phyloP scores from a whole-genome alignment of 2,888 invertebrate genomes.

The Alloplasta piceator region DNA sequence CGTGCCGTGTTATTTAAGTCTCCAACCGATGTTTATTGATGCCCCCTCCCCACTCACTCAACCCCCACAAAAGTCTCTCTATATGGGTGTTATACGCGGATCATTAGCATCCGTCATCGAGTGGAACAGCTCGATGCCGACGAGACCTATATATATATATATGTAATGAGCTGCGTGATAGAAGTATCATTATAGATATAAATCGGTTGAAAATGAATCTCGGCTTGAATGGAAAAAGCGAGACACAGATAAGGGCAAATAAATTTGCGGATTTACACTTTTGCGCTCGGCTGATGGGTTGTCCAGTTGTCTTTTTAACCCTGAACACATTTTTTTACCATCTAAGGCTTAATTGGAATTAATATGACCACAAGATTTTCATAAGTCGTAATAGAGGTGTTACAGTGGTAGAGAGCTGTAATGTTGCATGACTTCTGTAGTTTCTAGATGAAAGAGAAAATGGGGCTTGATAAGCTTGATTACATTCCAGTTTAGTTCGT shows the following conservation, averaged over 20 bases:
- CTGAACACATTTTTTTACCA: too few relatives aligned
- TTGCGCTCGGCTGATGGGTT: neutral
- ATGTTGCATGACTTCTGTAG: too few relatives aligned
- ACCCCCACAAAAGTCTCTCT: constrained; percentile 25
- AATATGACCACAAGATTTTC: too few relatives aligned
- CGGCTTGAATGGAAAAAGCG: constrained; percentile 12
- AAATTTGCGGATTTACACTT: constrained; percentile 24
- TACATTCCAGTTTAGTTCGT: too few relatives aligned
- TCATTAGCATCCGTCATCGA: constrained; percentile 68
- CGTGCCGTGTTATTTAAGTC: constrained; percentile 45
- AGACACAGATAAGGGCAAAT: constrained; percentile 26
- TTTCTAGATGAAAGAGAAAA: neutral
- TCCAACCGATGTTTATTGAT: constrained; percentile 62
- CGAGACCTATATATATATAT: constrained; percentile 17
- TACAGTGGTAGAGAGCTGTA: too few relatives aligned
- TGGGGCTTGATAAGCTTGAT: too few relatives aligned
- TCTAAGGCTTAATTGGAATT: too few relatives aligned
- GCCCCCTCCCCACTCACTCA: neutral
- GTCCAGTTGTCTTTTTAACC: neutral
- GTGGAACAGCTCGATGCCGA: constrained; percentile 54
- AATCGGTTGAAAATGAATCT: constrained; percentile 42
- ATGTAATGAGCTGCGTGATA: neutral
- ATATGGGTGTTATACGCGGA: constrained; percentile 59
- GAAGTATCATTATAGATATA: constrained; percentile 40
- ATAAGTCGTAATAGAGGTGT: too few relatives aligned